Evolutionary conservation across 2,888 invertebrate species (phyloP).

Genomic region (Matsumyia berberina): DNA sequence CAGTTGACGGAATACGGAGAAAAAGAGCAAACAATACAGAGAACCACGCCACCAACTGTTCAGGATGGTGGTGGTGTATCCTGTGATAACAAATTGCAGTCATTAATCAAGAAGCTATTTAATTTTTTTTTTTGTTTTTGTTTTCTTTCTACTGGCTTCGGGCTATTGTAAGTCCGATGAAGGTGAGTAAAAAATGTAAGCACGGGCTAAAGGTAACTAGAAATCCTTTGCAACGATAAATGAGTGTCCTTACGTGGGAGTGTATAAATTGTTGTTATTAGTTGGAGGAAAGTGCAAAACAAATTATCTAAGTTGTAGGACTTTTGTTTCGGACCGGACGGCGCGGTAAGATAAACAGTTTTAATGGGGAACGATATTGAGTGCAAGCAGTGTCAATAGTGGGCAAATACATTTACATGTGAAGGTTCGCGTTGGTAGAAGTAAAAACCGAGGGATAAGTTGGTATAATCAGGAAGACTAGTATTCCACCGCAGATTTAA

Average conservation of each 20-base stretch:
- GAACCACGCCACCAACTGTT: neutral
- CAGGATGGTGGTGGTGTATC: slow-evolving; percentile 22
- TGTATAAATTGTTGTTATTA: slow-evolving; percentile 70
- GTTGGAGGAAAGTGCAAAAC: slow-evolving; percentile 54
- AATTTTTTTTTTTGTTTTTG: slow-evolving; percentile 39
- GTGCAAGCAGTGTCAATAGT: neutral
- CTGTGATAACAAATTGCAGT: slow-evolving; percentile 73
- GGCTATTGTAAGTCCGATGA: slow-evolving; percentile 22
- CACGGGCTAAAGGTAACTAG: slow-evolving; percentile 31
- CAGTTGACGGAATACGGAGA: slow-evolving; percentile 39
- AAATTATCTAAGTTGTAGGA: slow-evolving; percentile 56
- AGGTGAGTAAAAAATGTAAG: slow-evolving; percentile 11
- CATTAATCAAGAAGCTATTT: slow-evolving; percentile 75
- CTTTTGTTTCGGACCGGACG: neutral
- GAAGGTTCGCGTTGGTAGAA: no score
- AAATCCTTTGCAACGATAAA: slow-evolving; percentile 57
- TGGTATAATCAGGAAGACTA: no score
- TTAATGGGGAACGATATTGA: neutral
- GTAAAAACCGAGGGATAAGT: no score
- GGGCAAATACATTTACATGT: no score
- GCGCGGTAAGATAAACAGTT: neutral
- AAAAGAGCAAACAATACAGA: slow-evolving; percentile 22
- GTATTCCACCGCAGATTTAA: no score
- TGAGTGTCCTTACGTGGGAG: slow-evolving; percentile 51
- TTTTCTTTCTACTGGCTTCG: neutral